These are phyloP conservation scores for Calephelis virginiensis DNA, from an alignment of 1,140 invertebrate genomes.

Conservation along the genomic window DNA sequence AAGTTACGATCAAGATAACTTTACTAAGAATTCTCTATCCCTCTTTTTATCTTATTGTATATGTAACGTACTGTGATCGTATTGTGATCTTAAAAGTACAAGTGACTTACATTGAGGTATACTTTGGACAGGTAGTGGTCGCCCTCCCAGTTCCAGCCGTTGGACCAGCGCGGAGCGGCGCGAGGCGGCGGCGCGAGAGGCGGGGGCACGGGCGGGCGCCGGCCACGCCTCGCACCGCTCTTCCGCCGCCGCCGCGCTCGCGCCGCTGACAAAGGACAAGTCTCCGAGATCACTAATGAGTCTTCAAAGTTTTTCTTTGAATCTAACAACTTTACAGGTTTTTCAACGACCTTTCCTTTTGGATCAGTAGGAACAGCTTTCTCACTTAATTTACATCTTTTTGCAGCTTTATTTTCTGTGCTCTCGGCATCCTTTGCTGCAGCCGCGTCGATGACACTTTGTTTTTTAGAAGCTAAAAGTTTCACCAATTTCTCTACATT, in stretches of 20 bases:
- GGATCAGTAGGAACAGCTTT: slow-evolving; percentile 38
- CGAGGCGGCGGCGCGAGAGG: slow-evolving; percentile 41
- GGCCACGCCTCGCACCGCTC: slow-evolving; percentile 38
- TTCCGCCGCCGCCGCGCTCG: slow-evolving; percentile 44
- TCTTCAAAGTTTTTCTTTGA: slow-evolving; percentile 66
- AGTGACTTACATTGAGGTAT: slow-evolving; percentile 88
- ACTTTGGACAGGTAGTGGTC: slow-evolving; percentile 90
- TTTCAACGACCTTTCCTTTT: slow-evolving; percentile 50
- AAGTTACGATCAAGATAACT: too few species aligned
- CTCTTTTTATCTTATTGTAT: too few species aligned
- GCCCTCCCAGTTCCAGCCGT: slow-evolving; percentile 95
- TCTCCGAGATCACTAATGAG: slow-evolving; percentile 58
- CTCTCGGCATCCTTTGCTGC: slow-evolving; percentile 26
- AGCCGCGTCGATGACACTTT: slow-evolving; percentile 26
- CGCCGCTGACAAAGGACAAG: slow-evolving; percentile 51
- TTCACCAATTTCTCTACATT: slow-evolving; percentile 20
- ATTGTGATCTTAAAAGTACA: neutral
- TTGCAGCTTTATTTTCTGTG: slow-evolving; percentile 26
- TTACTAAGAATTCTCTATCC: too few species aligned
- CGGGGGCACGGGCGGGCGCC: slow-evolving; percentile 38
- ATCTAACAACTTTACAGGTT: slow-evolving; percentile 55
- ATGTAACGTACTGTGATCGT: neutral
- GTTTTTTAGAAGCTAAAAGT: slow-evolving; percentile 21
- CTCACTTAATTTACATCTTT: slow-evolving; percentile 35
- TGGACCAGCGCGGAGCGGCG: slow-evolving; percentile 87